Base-by-base conservation (phyloP, 2,113 vertebrate species). In the Harpagus bidentatus region DNA sequence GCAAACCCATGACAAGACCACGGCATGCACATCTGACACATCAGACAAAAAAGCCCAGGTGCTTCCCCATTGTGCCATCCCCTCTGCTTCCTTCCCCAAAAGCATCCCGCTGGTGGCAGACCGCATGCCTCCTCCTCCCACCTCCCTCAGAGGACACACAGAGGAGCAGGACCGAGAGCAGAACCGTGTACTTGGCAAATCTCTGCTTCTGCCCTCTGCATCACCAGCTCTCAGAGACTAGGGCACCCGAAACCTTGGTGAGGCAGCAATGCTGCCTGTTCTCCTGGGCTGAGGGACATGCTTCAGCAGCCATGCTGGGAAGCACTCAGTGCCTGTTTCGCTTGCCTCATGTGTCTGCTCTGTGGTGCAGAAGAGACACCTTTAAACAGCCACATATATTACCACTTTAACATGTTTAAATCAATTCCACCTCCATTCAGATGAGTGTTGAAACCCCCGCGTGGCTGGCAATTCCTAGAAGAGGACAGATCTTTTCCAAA, bases 381-480 rank as follows among this genome's bases (percentile, higher is more conserved):
- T 38, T 81, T 53, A 86, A 96, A 95, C 90, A 95, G 84, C 78
- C 71, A 91, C 87, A 74, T 55, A 95, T 73, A 95, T 96, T 93
- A 91, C 92, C 82, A 83, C 91, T 96, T 90, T 73, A 93, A 88
- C 92, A 82, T 91, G 84, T 94, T 94, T 82, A 96, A 95, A 97
- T 95, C 82, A 93, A 96, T 97, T 96, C 96, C 93, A 94, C 94
- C 94, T 97, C 91, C 93, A 62, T 93, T 95, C 89, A 91, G 91
- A 88, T 73, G 86, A 96, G 84, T 93, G 96, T 74, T 94, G 95
- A 97, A 96, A 97, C 92, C 81, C 87, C 91, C 84, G 7, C 89
- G 81, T 82, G 90, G 88, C 88, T 95, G 90, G 93, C 90, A 97
- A 88, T 96, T 96, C 95, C 91, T 83, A 94, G 95, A 97, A 97